phyloP scores from a whole-genome alignment of 1,140 invertebrate genomes.

The Galleria mellonella region DNA sequence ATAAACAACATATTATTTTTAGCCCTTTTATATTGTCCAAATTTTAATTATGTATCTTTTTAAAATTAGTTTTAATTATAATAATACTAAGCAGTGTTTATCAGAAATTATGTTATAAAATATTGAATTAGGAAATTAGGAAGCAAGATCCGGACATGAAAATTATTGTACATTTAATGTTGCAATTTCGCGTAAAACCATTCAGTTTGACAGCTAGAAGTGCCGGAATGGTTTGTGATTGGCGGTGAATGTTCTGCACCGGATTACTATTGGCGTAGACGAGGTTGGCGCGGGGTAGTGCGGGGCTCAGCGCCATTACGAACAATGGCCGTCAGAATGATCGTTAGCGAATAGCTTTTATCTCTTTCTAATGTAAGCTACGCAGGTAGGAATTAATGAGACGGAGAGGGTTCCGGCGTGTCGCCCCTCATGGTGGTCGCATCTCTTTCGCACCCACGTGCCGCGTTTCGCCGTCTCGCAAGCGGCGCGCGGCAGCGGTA shows the following conservation, averaged over 20 bases:
- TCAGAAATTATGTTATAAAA: no score
- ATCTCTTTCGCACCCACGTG: constrained; percentile 51
- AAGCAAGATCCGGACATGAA: not conserved
- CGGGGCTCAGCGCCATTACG: constrained; percentile 62
- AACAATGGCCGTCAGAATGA: constrained; percentile 64
- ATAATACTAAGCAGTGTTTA: no score
- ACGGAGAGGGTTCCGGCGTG: constrained; percentile 57
- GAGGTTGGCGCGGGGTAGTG: constrained; percentile 49
- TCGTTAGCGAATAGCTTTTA: constrained; percentile 71
- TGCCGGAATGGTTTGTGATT: constrained; percentile 73
- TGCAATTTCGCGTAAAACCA: constrained; percentile 46
- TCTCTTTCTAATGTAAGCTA: constrained; percentile 70
- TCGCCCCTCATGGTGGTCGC: constrained; percentile 21
- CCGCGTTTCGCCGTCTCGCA: constrained; percentile 47
- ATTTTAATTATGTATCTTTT: no score
- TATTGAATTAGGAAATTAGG: no score
- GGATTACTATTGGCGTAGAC: constrained; percentile 70
- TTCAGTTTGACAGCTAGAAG: constrained; percentile 71
- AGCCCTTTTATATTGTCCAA: no score
- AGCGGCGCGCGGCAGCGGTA: constrained; percentile 64
- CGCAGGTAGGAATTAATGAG: constrained; percentile 71
- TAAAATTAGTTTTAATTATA: no score
- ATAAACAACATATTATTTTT: no score
- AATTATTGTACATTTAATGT: constrained; percentile 28
- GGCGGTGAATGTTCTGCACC: constrained; percentile 70